phyloP scores from a whole-genome alignment of 2,113 vertebrate species.

The Gracilinanus agilis region DNA sequence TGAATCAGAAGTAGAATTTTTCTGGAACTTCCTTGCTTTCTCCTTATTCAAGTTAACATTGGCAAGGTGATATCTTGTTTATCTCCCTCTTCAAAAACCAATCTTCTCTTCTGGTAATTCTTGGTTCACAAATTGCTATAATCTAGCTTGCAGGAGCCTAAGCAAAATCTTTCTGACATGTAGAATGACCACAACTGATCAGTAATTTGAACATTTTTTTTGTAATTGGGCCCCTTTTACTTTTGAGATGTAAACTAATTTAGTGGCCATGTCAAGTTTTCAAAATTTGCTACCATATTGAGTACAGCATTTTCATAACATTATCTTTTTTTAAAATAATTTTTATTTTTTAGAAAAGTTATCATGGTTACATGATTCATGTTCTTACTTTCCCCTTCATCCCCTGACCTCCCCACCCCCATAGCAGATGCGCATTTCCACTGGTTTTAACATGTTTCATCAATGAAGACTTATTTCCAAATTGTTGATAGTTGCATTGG shows the following conservation, averaged over 20 bases:
- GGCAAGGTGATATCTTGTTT: neutral
- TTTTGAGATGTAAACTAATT: neutral
- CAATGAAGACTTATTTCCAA: no score
- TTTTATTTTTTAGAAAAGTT: no score
- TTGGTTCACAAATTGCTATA: neutral
- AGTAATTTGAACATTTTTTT: neutral
- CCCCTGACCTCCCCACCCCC: no score
- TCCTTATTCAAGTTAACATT: neutral
- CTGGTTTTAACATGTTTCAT: no score
- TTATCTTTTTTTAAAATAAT: no score
- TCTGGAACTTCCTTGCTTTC: neutral
- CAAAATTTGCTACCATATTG: neutral
- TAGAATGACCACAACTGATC: neutral
- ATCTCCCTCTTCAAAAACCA: neutral
- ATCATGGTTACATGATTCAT: no score
- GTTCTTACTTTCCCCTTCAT: no score
- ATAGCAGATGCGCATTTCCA: no score
- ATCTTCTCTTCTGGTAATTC: neutral
- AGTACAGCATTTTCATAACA: neutral
- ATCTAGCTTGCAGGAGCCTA: neutral
- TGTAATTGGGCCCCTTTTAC: neutral
- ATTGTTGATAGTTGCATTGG: no score
- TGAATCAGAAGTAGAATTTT: neutral
- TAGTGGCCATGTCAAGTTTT: neutral
- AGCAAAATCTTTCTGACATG: neutral